Base-by-base conservation (phyloP, 2,888 invertebrate species). In the Athetis lepigone region DNA sequence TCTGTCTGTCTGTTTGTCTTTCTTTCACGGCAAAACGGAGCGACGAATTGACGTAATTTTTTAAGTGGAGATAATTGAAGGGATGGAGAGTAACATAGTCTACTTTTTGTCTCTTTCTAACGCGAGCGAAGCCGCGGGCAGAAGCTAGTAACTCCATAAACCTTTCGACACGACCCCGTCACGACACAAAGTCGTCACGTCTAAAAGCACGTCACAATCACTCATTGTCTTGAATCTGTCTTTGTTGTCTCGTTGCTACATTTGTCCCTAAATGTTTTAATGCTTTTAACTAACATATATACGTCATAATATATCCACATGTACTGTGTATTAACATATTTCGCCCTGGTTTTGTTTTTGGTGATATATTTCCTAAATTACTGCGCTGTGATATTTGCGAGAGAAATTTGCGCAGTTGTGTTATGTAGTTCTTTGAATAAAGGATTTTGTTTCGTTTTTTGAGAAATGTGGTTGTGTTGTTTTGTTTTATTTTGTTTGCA, bases 211-310 rank as follows among this genome's bases (percentile, higher is more conserved):
- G 27, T 13, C 36, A 51, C 74, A 71, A 81, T 86, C 77, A 83
- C 69, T 86, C 85, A 83, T 84, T 83, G 87, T 85, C 80, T 82
- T 74, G 72, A 77, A 74, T 64, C 73, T 70, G 79, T 84, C 87
- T 87, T 87, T 85, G 87, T 88, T 82, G 83, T 88, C 87, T 87
- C 85, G 74, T 80, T 82, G 73, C 70, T 75, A 74, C 82, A 83
- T 88, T 81, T 80, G 79, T 83, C 75, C 73, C 52, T 78, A 59
- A 72, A 61, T 66, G 76, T 75, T 81, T 80, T 81, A 80, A 79
- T 79, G 82, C 72, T 81, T 70, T 70, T 73, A 79, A 78, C 70
- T 78, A 76, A 70, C 74, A 58, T 63, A 74, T 63, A 74, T 74
- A 66, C 45, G 52, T 71, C 66, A 74, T 79, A 71, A 69, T 47